Evolutionary conservation across 2,113 vertebrate species (phyloP).

Genomic region (Camarhynchus parvulus): DNA sequence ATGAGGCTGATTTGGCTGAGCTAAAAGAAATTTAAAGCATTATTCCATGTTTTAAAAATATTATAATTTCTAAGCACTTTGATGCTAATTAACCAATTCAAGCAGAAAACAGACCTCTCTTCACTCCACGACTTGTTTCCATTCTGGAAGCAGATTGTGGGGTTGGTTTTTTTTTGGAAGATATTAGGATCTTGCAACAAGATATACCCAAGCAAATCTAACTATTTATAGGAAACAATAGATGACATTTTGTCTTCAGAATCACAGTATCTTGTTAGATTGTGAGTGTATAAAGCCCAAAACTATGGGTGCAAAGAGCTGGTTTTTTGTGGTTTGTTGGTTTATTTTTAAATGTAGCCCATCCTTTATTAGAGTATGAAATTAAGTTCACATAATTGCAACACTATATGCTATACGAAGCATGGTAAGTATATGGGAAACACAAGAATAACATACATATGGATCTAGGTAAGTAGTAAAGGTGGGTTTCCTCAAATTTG

Average conservation of each 20-base stretch:
- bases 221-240: neutral
- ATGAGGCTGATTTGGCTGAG: neutral
- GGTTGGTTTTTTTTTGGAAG: neutral
- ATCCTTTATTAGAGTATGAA: neutral
- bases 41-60: neutral
- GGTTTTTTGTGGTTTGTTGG: neutral
- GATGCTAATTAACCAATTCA: neutral
- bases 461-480: neutral
- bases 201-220: neutral
- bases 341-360: neutral
- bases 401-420: neutral
- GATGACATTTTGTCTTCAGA: neutral
- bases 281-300: neutral
- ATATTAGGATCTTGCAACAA: neutral
- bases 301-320: fast-evolving
- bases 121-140: neutral
- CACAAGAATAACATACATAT: neutral
- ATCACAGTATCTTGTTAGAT: neutral
- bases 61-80: neutral
- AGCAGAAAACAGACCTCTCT: neutral
- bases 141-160: neutral
- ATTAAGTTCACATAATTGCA: neutral
- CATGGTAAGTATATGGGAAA: neutral
- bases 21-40: neutral
- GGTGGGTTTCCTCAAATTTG: fast-evolving